Base-by-base conservation (phyloP, 2,113 vertebrate genomes). In the Oceanites oceanicus region DNA sequence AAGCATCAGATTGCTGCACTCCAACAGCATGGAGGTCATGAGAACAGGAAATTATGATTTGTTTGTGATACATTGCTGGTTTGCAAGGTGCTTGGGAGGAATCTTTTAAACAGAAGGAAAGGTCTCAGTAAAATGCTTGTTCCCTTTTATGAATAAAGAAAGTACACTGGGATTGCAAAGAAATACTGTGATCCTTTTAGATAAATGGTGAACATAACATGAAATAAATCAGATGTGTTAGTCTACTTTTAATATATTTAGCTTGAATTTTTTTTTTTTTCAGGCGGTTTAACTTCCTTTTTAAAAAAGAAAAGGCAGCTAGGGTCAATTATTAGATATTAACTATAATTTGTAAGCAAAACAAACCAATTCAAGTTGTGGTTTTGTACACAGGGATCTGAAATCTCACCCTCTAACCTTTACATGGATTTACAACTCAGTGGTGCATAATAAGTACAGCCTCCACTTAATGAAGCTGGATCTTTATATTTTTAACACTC, bases 401-500 rank as follows among this genome's bases (percentile, higher is more conserved):
- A 91, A 97, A 95, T 89, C 87, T 97, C 94, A 97, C 94, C 96
- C 95, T 61, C 81, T 97, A 98, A 98, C 97, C 97, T 98, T 97
- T 97, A 94, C 96, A 97, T 45, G 92, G 96, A 97, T 97, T 97
- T 98, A 95, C 97, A 98, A 97, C 89, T 96, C 95, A 96, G 88
- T 92, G 84, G 66, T 94, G 96, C 96, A 96, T 98, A 98, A 97
- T 97, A 98, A 98, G 94, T 95, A 97, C 42, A 93, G 82, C 92
- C 75, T 97, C 90, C 95, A 98, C 98, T 98, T 99, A 99, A 99
- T 98, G 98, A 98, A 98, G 98, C 98, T 70, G 86, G 98, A 98
- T 98, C 98, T 98, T 98, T 98, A 96, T 97, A 98, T 98, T 99
- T 98, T 98, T 99, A 98, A 98, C 98, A 98, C 98, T 98, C 97